Evolutionary conservation across 2,888 invertebrate genomes (phyloP), one percentile per base, ranked within the genome.

Genomic region (Caenorhabditis sp.): DNA sequence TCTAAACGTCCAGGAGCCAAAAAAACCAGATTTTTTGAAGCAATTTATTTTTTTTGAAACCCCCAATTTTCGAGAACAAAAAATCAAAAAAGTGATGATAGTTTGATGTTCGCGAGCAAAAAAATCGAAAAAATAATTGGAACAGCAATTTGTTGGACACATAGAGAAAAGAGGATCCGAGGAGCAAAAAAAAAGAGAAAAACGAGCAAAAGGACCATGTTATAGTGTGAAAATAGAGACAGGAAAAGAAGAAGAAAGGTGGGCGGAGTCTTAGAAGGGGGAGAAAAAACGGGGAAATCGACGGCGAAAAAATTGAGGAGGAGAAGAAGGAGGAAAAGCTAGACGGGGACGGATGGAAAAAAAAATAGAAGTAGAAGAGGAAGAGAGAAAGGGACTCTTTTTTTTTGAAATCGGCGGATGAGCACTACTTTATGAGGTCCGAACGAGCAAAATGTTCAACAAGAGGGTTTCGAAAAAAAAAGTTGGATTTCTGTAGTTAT

Each of bases 271-370:
- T 21, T 57, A 49, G 49, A 23, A 27, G 27, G 19, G 21, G 23
- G 17, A 36, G 49, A 59, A 51, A 6, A 36, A 37, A 36, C 57
- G 23, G 24, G 55, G 26, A 12, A 31, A 50, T 24, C 8, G 36
- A 36, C 6, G 57, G 21, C 19, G 23, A 19, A 59, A 67, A 50
- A 31, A 31, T 24, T 36, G 21, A 51, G 49, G 51, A 54, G 62
- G 50, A 23, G 62, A 43, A 66, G 66, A 69, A 58, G 50, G 24
- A 66, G n/a, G 50, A 53, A 57, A 57, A 36, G 63, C 54, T 53
- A 59, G 57, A 67, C 58, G 66, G n/a, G n/a, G n/a, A n/a, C n/a
- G n/a, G n/a, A n/a, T n/a, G 62, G 61, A 66, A 67, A 55, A 64
- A 27, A 57, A 54, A 58, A 21, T 53, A 60, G 36, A 54, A 55